Evolutionary conservation across 2,113 vertebrate genomes (phyloP).

Genomic region (Propithecus coquereli): DNA sequence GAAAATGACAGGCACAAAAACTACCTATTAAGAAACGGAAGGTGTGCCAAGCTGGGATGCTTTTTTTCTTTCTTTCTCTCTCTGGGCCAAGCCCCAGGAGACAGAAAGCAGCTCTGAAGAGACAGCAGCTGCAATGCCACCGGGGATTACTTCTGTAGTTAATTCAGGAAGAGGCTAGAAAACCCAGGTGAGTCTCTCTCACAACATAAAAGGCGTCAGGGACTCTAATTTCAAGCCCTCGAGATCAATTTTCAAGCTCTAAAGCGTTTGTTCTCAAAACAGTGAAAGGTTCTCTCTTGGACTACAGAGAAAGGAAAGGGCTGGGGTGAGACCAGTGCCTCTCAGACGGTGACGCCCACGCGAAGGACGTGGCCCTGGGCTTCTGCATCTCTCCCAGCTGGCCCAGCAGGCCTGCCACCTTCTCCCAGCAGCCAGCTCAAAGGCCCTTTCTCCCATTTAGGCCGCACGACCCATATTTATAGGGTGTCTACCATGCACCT

Average conservation of each 20-base stretch:
- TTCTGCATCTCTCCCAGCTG: neutral
- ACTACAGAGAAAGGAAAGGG: neutral
- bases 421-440: neutral
- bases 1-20: neutral
- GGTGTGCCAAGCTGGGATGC: neutral
- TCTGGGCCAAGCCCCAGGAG: neutral
- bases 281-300: slow-evolving; percentile 8
- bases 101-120: neutral
- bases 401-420: neutral
- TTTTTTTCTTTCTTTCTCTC: neutral
- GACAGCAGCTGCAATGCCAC: neutral
- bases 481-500: neutral
- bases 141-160: slow-evolving; percentile 36
- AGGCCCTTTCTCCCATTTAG: neutral
- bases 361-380: neutral
- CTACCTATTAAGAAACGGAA: neutral
- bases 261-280: neutral
- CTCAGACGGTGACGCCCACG: neutral
- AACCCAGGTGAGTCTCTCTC: slow-evolving; percentile 49
- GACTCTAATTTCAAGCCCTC: slow-evolving; percentile 55
- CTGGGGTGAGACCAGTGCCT: neutral
- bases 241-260: slow-evolving; percentile 59
- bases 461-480: accelerated
- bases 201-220: neutral
- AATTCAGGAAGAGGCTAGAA: slow-evolving; percentile 64